phyloP scores from a whole-genome alignment of 2,888 invertebrate species.

The Alitta virens region DNA sequence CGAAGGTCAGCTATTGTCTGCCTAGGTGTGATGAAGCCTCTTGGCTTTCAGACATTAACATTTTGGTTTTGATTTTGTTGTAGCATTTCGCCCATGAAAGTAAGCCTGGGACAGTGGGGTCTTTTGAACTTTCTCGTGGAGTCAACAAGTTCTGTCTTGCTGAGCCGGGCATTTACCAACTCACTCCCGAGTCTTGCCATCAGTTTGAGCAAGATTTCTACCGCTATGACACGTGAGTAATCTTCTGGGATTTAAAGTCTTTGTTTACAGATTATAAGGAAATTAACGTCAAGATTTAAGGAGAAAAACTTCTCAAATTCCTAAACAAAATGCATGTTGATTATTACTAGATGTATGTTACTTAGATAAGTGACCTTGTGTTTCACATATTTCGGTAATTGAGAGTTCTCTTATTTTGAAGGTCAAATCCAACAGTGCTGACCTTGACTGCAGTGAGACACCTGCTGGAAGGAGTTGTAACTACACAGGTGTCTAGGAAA shows the following conservation, averaged over 20 bases:
- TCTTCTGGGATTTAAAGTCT: too few species aligned
- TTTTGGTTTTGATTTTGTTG: background rate
- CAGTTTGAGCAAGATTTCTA: slow-evolving; percentile 64
- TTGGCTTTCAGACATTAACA: too few species aligned
- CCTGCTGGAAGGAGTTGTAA: slow-evolving; percentile 53
- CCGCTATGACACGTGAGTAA: slow-evolving; percentile 59
- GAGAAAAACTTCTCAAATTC: too few species aligned
- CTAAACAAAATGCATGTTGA: too few species aligned
- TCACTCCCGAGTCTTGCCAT: slow-evolving; percentile 77
- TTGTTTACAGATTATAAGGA: too few species aligned
- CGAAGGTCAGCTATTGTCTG: too few species aligned
- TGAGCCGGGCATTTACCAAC: slow-evolving; percentile 59
- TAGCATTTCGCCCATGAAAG: slow-evolving; percentile 37
- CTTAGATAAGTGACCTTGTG: too few species aligned
- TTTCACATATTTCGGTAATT: too few species aligned
- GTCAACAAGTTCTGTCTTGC: slow-evolving; percentile 74
- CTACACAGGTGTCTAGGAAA: slow-evolving; percentile 42
- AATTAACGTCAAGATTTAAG: too few species aligned
- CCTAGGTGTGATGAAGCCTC: too few species aligned
- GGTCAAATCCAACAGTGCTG: slow-evolving; percentile 44
- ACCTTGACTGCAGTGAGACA: slow-evolving; percentile 50
- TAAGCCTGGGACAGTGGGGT: slow-evolving; percentile 49
- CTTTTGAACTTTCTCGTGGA: slow-evolving; percentile 64
- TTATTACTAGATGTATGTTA: too few species aligned
- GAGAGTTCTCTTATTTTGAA: slow-evolving; percentile 17